These are phyloP conservation scores for Papilio aristodemus DNA, from an alignment of 1,140 invertebrate genomes.

Conservation along the genomic window DNA sequence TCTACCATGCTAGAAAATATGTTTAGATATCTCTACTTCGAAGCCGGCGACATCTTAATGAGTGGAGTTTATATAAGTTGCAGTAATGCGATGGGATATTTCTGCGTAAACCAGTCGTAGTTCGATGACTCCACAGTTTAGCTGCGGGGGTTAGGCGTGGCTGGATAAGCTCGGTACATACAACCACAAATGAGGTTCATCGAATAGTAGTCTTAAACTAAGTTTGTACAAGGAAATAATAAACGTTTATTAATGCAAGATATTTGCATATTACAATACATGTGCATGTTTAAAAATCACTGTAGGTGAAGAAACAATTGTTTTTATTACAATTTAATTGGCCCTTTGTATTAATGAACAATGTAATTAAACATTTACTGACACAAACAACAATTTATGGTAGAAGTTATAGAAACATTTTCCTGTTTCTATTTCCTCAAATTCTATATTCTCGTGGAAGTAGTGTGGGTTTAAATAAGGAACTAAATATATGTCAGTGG, in stretches of 20 bases:
- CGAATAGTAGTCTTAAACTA: neutral
- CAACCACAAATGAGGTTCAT: constrained; percentile 31
- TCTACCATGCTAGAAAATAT: neutral
- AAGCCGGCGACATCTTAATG: constrained; percentile 26
- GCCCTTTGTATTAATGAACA: neutral
- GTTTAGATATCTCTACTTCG: neutral
- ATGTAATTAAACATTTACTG: neutral
- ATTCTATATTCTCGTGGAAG: neutral
- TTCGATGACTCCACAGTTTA: constrained; percentile 58
- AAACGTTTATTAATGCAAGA: neutral
- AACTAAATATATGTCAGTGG: constrained; percentile 43
- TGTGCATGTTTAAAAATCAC: neutral
- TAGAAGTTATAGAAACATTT: constrained; percentile 6
- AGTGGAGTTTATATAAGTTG: constrained; percentile 35
- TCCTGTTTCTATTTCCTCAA: constrained; percentile 12
- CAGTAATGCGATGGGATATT: constrained; percentile 42
- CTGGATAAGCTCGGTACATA: constrained; percentile 46
- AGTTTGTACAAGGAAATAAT: constrained; percentile 12
- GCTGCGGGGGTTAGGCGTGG: constrained; percentile 49
- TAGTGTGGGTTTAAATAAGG: constrained; percentile 2
- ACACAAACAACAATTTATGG: neutral
- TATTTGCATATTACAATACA: neutral
- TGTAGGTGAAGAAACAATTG: neutral
- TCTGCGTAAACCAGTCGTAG: constrained; percentile 62
- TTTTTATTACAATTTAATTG: neutral